Evolutionary conservation across 2,888 invertebrate species (phyloP), one percentile per base, ranked within the genome.

Genomic region (Pedicia rivosa): DNA sequence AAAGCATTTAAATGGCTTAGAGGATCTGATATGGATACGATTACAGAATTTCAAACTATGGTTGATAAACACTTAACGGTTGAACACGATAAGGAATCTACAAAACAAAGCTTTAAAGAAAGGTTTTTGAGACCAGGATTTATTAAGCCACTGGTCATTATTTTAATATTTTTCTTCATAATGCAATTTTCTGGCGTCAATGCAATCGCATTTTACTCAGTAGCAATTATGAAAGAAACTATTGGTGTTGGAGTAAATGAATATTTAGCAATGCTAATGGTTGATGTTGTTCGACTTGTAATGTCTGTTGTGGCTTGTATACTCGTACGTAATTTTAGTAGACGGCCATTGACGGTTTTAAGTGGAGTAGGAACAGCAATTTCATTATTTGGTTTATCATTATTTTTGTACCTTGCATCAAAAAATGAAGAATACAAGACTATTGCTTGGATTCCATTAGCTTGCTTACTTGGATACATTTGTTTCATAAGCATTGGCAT

Each of bases 111-210:
- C 51, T 57, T 9, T 20, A 8, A 10, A 14, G 13, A 15, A 43
- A 19, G 22, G 33, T 36, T n/a, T 16, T 16, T 15, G 8, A 35
- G 20, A 32, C 5, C 12, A 2, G 30, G 24, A 20, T 35, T 35
- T 25, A 12, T 35, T 19, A 71, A 68, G 45, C 75, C 76, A 0
- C 52, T 76, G 19, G 50, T 66, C 2, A 69, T 76, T 15, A 65
- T 75, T 55, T 63, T 67, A n/a, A 47, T 67, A 7, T 72, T 74
- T 48, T 74, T 75, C 47, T 56, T 70, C 14, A 65, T 68, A 1
- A 65, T 68, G 37, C 75, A 76, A 48, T 72, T 74, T 49, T 67
- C 72, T 14, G 76, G 76, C 1, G 66, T 72, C 0, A 74, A 74
- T 43, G 72, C 72, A 1, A 63, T 77, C 1, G 68, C 67, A 1